Evolutionary conservation across 2,113 vertebrate species (phyloP).

Genomic region (Oryzias curvinotus): DNA sequence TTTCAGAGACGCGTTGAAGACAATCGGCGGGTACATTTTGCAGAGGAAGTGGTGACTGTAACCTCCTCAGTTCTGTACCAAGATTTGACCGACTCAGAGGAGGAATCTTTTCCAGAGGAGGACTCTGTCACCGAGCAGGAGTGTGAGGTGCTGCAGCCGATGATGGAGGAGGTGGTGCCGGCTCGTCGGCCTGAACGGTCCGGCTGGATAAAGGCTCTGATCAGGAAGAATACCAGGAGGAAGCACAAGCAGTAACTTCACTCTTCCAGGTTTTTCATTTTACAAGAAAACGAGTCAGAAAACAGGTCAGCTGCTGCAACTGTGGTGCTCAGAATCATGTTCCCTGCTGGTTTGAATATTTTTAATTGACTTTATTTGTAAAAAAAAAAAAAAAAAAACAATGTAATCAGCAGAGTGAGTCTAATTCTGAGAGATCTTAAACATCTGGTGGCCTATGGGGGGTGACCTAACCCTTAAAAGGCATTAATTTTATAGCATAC

Average conservation of each 20-base stretch:
- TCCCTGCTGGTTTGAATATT: background rate
- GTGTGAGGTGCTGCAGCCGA: slow-evolving; percentile 13
- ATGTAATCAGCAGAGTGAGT: too few relatives aligned
- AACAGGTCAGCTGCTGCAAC: background rate
- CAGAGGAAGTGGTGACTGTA: slow-evolving; percentile 64
- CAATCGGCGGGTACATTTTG: slow-evolving; percentile 67
- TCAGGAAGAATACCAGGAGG: slow-evolving; percentile 54
- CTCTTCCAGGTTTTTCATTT: background rate
- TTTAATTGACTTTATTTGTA: slow-evolving; percentile 4
- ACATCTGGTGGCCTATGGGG: background rate
- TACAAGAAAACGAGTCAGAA: background rate
- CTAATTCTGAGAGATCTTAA: background rate
- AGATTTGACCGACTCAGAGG: slow-evolving; percentile 38
- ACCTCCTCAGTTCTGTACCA: slow-evolving; percentile 26
- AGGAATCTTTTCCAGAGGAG: slow-evolving; percentile 27
- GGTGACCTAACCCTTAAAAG: background rate
- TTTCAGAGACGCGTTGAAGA: slow-evolving; percentile 71
- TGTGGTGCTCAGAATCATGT: slow-evolving; percentile 1
- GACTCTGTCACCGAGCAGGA: slow-evolving; percentile 47
- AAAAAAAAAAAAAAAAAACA: background rate
- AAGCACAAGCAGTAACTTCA: slow-evolving; percentile 42
- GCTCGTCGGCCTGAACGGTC: slow-evolving; percentile 44
- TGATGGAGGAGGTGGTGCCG: slow-evolving; percentile 15
- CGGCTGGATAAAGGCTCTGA: slow-evolving; percentile 73
- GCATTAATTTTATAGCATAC: background rate